Percentiles rank a stretch among this genome's conserved stretches.
phyloP scores from a whole-genome alignment of 2,888 invertebrate species.

The Girardia tigrina region DNA sequence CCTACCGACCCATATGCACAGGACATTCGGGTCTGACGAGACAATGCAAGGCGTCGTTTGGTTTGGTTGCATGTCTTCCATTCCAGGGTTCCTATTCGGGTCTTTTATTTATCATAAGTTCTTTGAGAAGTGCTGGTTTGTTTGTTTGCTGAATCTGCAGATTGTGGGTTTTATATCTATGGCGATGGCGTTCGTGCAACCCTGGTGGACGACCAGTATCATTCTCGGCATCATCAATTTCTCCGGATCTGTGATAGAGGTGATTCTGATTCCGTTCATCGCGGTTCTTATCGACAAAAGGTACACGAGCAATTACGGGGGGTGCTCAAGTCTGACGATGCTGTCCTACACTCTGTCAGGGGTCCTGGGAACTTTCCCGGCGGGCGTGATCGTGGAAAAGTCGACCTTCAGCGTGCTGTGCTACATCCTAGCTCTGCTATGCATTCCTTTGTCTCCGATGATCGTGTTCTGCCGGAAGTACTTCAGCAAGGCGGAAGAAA shows the following conservation, averaged over 20 bases:
- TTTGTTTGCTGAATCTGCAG: not conserved
- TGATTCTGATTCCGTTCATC: not conserved
- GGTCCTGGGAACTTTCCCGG: not conserved
- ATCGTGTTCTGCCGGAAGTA: constrained; percentile 8
- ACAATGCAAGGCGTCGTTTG: not conserved
- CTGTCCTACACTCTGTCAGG: constrained; percentile 14
- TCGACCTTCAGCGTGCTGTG: not conserved
- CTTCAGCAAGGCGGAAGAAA: not conserved
- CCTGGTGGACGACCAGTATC: constrained; percentile 12
- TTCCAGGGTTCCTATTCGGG: not conserved
- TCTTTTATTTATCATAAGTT: not conserved
- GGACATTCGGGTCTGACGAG: not conserved
- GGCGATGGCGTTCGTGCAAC: not conserved
- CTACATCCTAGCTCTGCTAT: not conserved
- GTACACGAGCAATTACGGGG: not conserved
- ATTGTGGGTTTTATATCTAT: not conserved
- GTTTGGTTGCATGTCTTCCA: not conserved
- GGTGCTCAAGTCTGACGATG: not conserved
- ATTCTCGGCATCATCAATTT: not conserved
- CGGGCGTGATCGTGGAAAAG: not conserved
- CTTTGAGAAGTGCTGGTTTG: not conserved
- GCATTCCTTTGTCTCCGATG: not conserved
- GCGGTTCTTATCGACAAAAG: not conserved
- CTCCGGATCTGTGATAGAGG: not conserved
- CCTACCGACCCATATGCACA: not conserved